A percentile compares a stretch with the other conserved stretches of the same genome.
Evolutionary conservation across 2,888 invertebrate species (phyloP).

Genomic region (Andrena hattorfiana): DNA sequence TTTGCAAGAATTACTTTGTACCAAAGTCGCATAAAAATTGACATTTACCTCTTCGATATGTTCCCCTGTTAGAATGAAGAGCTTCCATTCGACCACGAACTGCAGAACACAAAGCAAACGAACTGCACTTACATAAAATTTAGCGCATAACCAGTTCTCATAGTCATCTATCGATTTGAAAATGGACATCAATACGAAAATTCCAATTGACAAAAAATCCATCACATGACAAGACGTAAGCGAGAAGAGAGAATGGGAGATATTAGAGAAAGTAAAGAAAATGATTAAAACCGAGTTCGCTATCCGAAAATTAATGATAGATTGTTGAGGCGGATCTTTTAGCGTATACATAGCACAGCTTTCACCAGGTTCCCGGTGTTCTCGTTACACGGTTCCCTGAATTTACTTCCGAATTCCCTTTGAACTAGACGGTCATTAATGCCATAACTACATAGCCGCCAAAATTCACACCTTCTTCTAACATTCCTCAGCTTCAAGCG

Average conservation of each 20-base stretch:
- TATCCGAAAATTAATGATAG: slow-evolving; percentile 31
- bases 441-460: slow-evolving; percentile 69
- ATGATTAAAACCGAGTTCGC: slow-evolving; percentile 35
- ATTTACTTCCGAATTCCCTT: slow-evolving; percentile 78
- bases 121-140: no score
- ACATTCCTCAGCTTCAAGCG: not conserved
- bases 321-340: slow-evolving; percentile 49
- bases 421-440: slow-evolving; percentile 78
- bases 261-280: not conserved
- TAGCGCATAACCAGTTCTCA: no score
- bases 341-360: slow-evolving; percentile 62
- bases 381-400: slow-evolving; percentile 65
- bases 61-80: no score
- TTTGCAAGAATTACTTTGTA: no score
- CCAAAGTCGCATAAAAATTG: no score
- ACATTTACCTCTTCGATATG: no score
- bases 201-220: not conserved
- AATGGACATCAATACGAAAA: not conserved
- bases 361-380: slow-evolving; percentile 43
- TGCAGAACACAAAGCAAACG: no score
- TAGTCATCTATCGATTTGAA: no score
- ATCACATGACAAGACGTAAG: no score
- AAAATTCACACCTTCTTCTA: slow-evolving; percentile 69
- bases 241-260: not conserved
- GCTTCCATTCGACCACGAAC: no score